Conservation (phyloP, 2,113 vertebrate species). For the Morone saxatilis region DNA sequence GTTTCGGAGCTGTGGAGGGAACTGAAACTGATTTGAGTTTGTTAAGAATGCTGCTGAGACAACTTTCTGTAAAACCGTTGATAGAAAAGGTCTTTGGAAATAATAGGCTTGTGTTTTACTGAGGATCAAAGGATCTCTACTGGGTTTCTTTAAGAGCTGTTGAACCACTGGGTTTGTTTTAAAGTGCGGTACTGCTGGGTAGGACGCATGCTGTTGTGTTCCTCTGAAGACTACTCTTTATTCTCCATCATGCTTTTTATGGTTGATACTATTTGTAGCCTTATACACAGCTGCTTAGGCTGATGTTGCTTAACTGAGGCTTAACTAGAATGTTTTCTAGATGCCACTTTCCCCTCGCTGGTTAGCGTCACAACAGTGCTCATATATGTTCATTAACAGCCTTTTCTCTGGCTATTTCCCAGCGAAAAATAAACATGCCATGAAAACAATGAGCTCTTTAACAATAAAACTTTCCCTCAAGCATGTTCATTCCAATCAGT, state of each 20-base stretch:
- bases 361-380: neutral
- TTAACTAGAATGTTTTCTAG: neutral
- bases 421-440: neutral
- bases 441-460: conserved; percentile 54
- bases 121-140: conserved; percentile 48
- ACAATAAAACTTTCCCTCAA: conserved; percentile 58
- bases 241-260: conserved; percentile 23
- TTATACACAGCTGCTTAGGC: conserved; percentile 10
- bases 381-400: neutral
- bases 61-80: conserved; percentile 28
- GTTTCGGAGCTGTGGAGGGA: conserved; percentile 1
- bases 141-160: conserved; percentile 41
- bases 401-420: conserved; percentile 9
- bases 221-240: conserved; percentile 27
- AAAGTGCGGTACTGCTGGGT: conserved; percentile 42
- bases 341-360: neutral
- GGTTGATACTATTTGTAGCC: conserved; percentile 8
- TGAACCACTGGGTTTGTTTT: conserved; percentile 41
- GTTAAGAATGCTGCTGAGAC: conserved; percentile 28
- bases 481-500: conserved; percentile 40
- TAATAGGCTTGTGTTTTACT: conserved; percentile 40
- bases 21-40: conserved; percentile 24
- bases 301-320: neutral
- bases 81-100: conserved; percentile 48
- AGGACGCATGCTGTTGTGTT: conserved; percentile 33